A percentile compares a stretch with the other conserved stretches of the same genome.
phyloP scores from a whole-genome alignment of 2,888 invertebrate genomes.

The Heliconius erato region DNA sequence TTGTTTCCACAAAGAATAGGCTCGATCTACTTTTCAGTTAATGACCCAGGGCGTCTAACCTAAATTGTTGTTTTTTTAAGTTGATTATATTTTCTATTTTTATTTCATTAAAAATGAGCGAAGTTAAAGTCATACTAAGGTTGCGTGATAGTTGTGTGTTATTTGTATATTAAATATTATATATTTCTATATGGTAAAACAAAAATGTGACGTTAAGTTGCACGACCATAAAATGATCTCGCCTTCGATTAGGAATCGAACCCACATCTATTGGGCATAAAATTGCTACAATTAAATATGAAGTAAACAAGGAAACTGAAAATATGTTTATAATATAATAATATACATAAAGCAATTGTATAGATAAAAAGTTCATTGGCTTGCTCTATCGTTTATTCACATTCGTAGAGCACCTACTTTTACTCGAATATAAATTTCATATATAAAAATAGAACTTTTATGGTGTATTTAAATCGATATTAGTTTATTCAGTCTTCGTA shows the following conservation, averaged over 20 bases:
- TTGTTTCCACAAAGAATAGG: constrained; percentile 18
- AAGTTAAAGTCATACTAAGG: not conserved
- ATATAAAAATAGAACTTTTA: not conserved
- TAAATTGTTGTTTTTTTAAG: not conserved
- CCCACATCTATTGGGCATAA: not conserved
- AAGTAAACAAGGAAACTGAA: not conserved
- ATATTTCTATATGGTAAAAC: no score
- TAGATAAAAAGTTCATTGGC: constrained; percentile 20
- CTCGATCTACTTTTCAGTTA: constrained; percentile 6
- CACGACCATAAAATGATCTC: not conserved
- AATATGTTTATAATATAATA: not conserved
- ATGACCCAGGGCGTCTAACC: constrained; percentile 6
- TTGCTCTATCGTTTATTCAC: constrained; percentile 4
- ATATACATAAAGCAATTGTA: not conserved
- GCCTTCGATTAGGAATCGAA: not conserved
- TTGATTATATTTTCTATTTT: not conserved
- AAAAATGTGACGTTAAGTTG: no score
- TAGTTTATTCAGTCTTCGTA: not conserved
- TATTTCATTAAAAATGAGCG: no score
- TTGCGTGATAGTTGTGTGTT: not conserved
- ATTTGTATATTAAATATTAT: no score
- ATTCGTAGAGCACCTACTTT: not conserved
- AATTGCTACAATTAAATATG: not conserved
- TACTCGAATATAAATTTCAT: not conserved
- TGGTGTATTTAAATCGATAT: no score